Evolutionary conservation across 2,113 vertebrate species (phyloP).

Genomic region (Cyrtonyx montezumae): DNA sequence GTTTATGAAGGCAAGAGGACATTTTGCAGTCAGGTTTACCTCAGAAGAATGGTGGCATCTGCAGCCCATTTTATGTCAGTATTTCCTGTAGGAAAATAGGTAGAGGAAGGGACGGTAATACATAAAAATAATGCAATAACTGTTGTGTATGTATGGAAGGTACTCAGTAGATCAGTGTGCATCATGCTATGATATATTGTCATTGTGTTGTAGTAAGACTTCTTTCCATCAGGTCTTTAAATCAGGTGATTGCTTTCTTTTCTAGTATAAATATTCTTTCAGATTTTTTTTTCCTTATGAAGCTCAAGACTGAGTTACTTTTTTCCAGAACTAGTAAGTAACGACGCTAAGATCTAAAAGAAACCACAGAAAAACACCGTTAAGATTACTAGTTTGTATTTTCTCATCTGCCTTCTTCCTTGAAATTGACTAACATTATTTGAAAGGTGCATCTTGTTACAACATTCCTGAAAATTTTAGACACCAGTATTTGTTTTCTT

Average conservation of each 20-base stretch:
- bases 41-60: not conserved
- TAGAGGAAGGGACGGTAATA: not conserved
- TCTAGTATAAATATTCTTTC: not conserved
- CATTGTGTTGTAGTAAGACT: not conserved
- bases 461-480: not conserved
- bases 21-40: not conserved
- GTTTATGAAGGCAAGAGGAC: not conserved
- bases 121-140: not conserved
- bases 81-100: not conserved
- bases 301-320: not conserved
- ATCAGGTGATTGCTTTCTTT: not conserved
- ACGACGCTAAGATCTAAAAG: not conserved
- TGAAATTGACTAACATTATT: not conserved
- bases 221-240: not conserved
- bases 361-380: not conserved
- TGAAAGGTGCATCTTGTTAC: not conserved
- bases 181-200: not conserved
- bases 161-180: not conserved
- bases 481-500: not conserved
- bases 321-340: not conserved
- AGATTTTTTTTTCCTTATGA: not conserved
- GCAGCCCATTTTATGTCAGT: not conserved
- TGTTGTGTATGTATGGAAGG: not conserved
- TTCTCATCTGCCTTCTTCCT: not conserved
- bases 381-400: not conserved